These are phyloP conservation scores for Apoderus coryli DNA, from an alignment of 2,888 invertebrate species.

Conservation along the genomic window DNA sequence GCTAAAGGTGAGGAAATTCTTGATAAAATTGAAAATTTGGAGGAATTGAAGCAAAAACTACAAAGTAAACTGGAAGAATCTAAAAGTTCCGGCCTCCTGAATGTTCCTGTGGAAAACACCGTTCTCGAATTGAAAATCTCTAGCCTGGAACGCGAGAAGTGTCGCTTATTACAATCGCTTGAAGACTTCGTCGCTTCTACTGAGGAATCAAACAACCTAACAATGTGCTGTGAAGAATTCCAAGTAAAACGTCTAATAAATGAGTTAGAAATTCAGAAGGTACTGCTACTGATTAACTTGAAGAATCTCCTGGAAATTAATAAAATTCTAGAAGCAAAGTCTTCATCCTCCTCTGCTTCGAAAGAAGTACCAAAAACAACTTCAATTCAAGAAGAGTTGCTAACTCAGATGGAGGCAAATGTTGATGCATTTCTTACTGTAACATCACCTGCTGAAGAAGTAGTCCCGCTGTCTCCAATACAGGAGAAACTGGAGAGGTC, in stretches of 20 bases:
- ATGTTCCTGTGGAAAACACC: conserved; percentile 11
- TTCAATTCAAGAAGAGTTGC: no score
- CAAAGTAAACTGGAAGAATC: conserved; percentile 7
- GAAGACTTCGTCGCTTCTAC: conserved; percentile 15
- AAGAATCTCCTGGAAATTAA: no score
- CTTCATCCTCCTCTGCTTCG: no score
- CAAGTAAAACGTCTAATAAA: conserved; percentile 17
- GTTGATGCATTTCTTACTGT: no score
- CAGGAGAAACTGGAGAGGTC: no score
- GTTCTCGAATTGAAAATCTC: conserved; percentile 16
- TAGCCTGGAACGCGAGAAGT: conserved; percentile 17
- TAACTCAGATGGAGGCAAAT: no score
- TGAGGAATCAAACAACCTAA: conserved; percentile 15
- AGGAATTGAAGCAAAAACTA: conserved; percentile 8
- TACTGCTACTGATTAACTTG: conserved; percentile 17
- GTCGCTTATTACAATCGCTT: conserved; percentile 15
- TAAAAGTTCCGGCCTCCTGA: conserved; percentile 4
- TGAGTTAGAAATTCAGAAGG: conserved; percentile 20
- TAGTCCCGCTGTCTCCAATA: no score
- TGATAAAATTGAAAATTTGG: no score
- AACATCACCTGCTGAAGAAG: no score
- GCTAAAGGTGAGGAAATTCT: no score
- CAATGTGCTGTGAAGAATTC: conserved; percentile 15
- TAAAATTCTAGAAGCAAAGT: no score
- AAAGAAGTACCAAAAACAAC: no score